phyloP scores from a whole-genome alignment of 2,113 vertebrate species.

The Rhipidura dahli region DNA sequence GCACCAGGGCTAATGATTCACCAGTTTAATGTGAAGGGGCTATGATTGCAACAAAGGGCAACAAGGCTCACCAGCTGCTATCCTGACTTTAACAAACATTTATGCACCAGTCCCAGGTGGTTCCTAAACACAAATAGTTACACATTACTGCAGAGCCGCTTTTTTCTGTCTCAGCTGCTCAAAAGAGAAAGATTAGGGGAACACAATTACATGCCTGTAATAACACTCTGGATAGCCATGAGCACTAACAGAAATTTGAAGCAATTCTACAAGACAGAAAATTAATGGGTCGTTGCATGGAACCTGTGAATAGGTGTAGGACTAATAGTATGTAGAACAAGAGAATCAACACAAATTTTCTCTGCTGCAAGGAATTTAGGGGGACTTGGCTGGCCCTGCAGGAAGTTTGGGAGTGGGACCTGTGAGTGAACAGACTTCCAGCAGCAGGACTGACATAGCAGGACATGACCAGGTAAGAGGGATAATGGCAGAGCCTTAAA shows the following conservation, averaged over 20 bases:
- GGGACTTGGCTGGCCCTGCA: neutral
- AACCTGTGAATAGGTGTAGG: neutral
- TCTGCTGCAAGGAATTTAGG: neutral
- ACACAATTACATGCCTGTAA: neutral
- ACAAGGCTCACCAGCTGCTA: neutral
- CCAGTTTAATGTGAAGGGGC: constrained; percentile 38
- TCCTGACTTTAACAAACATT: neutral
- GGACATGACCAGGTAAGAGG: neutral
- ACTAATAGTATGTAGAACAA: neutral
- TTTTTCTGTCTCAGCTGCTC: neutral
- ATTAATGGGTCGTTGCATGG: neutral
- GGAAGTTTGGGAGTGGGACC: neutral
- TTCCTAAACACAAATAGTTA: constrained; percentile 5
- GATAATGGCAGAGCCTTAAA: neutral
- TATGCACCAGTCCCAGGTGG: neutral
- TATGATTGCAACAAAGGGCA: neutral
- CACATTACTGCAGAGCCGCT: neutral
- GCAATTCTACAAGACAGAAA: neutral
- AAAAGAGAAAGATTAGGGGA: neutral
- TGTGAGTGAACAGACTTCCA: neutral
- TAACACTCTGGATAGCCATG: neutral
- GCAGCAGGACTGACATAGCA: neutral
- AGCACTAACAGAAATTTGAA: neutral
- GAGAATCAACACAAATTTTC: neutral
- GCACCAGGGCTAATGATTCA: constrained; percentile 73